These are phyloP conservation scores for Cephalopholis sonnerati DNA, from an alignment of 2,113 vertebrate genomes.

Conservation along the genomic window DNA sequence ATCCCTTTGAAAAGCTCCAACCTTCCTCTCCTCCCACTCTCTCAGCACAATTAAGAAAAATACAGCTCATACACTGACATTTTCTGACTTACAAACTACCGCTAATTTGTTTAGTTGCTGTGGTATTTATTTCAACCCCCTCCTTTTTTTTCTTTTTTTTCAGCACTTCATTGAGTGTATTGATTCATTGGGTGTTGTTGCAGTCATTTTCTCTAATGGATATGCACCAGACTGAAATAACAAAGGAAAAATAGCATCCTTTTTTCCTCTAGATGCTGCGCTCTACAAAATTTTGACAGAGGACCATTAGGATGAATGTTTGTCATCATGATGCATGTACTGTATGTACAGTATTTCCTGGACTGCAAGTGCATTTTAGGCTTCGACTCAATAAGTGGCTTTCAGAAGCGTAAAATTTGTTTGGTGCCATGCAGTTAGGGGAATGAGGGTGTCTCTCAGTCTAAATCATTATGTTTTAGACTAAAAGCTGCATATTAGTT, in stretches of 20 bases:
- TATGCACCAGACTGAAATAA: conserved; percentile 35
- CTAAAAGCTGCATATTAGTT: conserved; percentile 50
- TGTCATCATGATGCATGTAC: conserved; percentile 40
- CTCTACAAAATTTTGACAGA: conserved; percentile 35
- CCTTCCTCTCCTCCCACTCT: conserved; percentile 3
- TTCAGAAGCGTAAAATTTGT: conserved; percentile 53
- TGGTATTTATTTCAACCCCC: conserved; percentile 17
- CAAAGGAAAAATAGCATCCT: background rate
- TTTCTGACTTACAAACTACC: conserved; percentile 27
- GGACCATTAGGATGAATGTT: conserved; percentile 55
- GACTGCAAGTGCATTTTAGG: conserved; percentile 52
- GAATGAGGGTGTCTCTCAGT: conserved; percentile 32
- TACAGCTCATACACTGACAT: conserved; percentile 8
- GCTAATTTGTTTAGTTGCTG: conserved; percentile 36
- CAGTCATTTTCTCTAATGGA: conserved; percentile 53
- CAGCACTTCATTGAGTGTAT: conserved; percentile 19
- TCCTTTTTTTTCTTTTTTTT: background rate
- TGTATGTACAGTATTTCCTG: conserved; percentile 33
- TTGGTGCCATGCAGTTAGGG: conserved; percentile 29
- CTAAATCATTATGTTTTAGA: conserved; percentile 55
- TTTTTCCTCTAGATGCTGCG: conserved; percentile 11
- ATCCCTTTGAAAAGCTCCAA: conserved; percentile 21
- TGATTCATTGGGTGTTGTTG: conserved; percentile 29
- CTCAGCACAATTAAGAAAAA: conserved; percentile 18
- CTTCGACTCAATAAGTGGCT: conserved; percentile 68